Percentiles rank a stretch among this genome's conserved stretches.
These are phyloP conservation scores for Lucifuga dentata DNA, from an alignment of 2,113 vertebrate species.

Conservation along the genomic window DNA sequence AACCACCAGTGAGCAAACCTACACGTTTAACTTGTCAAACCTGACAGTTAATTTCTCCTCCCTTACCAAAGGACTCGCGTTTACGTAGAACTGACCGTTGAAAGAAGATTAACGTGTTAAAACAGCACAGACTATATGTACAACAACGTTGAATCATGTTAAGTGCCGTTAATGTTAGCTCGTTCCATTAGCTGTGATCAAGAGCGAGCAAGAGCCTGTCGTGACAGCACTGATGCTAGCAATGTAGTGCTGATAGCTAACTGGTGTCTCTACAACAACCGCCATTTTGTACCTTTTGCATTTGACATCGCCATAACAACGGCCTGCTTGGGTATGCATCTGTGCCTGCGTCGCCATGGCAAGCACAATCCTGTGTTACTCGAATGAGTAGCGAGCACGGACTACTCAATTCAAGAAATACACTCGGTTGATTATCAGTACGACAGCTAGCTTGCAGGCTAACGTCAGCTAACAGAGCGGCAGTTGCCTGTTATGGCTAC, in stretches of 20 bases:
- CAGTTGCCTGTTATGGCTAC: constrained; percentile 74
- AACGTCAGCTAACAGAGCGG: constrained; percentile 55
- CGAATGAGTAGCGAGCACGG: constrained; percentile 25
- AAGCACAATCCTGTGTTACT: constrained; percentile 54
- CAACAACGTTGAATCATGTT: no score
- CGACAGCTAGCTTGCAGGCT: constrained; percentile 62
- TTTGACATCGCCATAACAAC: constrained; percentile 90
- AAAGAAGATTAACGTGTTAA: neutral
- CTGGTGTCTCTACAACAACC: constrained; percentile 82
- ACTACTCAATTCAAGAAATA: constrained; percentile 23
- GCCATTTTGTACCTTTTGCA: constrained; percentile 88
- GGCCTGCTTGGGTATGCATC: constrained; percentile 77
- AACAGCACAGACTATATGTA: neutral
- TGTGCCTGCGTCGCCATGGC: constrained; percentile 70
- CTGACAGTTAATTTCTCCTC: neutral
- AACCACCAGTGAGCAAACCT: neutral
- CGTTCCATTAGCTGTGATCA: neutral
- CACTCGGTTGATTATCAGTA: constrained; percentile 31
- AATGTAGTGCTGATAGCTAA: constrained; percentile 62
- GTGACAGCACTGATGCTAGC: constrained; percentile 60
- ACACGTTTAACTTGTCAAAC: neutral
- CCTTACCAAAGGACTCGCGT: neutral
- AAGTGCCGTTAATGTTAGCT: neutral
- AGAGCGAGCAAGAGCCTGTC: constrained; percentile 28
- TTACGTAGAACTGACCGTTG: neutral